phyloP scores from a whole-genome alignment of 2,888 invertebrate genomes.

The Ctena decussata region DNA sequence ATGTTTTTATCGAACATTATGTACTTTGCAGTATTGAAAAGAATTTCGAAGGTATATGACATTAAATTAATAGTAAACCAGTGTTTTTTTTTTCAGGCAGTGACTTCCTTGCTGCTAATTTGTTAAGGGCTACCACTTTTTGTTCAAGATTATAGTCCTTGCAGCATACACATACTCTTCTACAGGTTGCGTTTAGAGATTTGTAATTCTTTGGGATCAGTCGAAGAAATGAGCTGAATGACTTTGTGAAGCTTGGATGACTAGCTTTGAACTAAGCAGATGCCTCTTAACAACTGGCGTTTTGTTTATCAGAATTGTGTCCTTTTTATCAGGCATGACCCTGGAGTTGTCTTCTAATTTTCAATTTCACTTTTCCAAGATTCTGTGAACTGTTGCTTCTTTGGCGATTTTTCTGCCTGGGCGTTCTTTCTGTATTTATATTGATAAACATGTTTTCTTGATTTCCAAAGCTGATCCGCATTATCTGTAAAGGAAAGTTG shows the following conservation, averaged over 20 bases:
- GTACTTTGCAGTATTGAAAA: no score
- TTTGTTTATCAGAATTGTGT: slow-evolving; percentile 33
- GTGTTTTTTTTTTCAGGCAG: neutral
- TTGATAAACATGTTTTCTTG: neutral
- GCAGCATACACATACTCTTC: slow-evolving; percentile 44
- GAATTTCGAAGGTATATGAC: no score
- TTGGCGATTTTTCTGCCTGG: neutral
- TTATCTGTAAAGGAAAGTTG: slow-evolving; percentile 24
- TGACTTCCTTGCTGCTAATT: neutral
- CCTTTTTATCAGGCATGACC: slow-evolving; percentile 59
- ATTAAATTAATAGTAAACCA: no score
- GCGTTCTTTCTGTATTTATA: slow-evolving; percentile 7
- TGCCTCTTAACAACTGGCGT: slow-evolving; percentile 40
- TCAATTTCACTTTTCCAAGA: slow-evolving; percentile 15
- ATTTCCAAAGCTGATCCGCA: neutral
- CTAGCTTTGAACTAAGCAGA: slow-evolving; percentile 29
- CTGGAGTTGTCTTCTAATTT: slow-evolving; percentile 32
- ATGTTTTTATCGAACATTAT: no score
- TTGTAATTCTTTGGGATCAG: slow-evolving; percentile 44
- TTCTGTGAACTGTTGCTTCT: neutral
- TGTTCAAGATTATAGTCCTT: slow-evolving; percentile 48
- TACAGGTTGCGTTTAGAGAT: slow-evolving; percentile 19
- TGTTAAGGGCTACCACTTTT: slow-evolving; percentile 34
- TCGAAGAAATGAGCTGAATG: slow-evolving; percentile 27
- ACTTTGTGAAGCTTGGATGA: slow-evolving; percentile 22